Base-by-base conservation (phyloP, 2,888 invertebrate genomes). In the Dryadula phaetusa region DNA sequence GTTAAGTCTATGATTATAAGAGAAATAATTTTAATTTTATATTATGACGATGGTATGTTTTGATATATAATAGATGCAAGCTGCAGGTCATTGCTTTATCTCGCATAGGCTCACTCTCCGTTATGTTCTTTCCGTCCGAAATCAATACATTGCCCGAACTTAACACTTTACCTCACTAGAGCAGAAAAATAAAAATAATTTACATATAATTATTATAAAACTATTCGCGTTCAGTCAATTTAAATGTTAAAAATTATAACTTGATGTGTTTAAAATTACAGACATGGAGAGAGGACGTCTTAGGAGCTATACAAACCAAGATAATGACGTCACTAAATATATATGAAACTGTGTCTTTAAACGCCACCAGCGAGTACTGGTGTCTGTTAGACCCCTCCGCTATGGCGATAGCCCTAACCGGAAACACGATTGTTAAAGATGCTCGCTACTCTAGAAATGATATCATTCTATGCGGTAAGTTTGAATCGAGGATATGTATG, bases 401-500 rank as follows among this genome's bases (percentile, higher is more conserved):
- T 0, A 72, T 89, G 0, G 82, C 87, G 0, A 66, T 81, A 0
- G 84, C 77, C 4, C 32, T 90, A 1, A 82, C 76, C 2, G 70
- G 67, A 7, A 79, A 80, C 7, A 82, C 82, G 3, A 67, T 90
- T 0, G 84, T 90, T 1, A 69, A 74, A 6, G 86, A 89, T 62
- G 84, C 81, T 61, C 84, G 79, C 65, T 87, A 86, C 74, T 82
- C 86, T 0, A 84, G 82, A 62, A 84, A 88, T 56, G 79, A 81
- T 71, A 88, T 90, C 20, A 75, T 72, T 47, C 64, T 84, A 28
- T 89, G 87, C 73, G 88, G 90, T 90, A 70, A 78, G 77, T 66
- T 56, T 22, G 1, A 22, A 22, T 5, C 18, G 7, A 44, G 20
- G 6, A 37, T 2, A 34, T 2, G 10, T 34, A n/a, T n/a, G n/a